phyloP scores from a whole-genome alignment of 2,113 vertebrate genomes.

The Phalacrocorax aristotelis region DNA sequence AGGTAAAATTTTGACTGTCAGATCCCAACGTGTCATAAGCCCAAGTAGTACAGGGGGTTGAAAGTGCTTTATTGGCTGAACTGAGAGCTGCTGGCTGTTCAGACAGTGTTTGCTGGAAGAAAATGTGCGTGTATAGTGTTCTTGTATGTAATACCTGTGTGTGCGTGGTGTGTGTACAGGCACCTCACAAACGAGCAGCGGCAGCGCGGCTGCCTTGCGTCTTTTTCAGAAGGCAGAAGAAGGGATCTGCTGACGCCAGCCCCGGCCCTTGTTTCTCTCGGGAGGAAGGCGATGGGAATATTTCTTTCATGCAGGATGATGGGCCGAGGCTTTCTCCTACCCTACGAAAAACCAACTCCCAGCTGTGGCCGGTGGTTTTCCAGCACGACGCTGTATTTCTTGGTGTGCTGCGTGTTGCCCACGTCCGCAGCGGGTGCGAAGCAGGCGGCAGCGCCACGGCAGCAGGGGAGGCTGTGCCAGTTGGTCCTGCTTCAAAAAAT shows the following conservation, averaged over 20 bases:
- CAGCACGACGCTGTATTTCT: background rate
- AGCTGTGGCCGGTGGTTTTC: background rate
- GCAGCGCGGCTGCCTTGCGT: fast-evolving
- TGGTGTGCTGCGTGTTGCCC: fast-evolving
- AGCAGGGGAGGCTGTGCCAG: background rate
- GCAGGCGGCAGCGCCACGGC: background rate
- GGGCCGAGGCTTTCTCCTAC: background rate
- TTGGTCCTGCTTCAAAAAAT: too few relatives aligned
- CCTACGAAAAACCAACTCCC: background rate
- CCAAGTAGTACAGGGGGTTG: background rate
- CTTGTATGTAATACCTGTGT: fast-evolving
- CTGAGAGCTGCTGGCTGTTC: background rate
- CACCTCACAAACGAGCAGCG: background rate
- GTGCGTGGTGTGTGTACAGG: background rate
- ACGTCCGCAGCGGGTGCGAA: too few relatives aligned
- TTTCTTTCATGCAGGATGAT: background rate
- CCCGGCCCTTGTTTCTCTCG: background rate
- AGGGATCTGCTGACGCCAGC: too few relatives aligned
- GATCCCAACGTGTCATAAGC: background rate
- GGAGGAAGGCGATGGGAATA: background rate
- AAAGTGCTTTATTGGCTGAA: background rate
- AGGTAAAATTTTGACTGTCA: too few relatives aligned
- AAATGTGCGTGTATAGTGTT: fast-evolving
- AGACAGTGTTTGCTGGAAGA: background rate
- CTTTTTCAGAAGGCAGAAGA: background rate